phyloP scores from a whole-genome alignment of 2,113 vertebrate species.

The Elgaria multicarinata region DNA sequence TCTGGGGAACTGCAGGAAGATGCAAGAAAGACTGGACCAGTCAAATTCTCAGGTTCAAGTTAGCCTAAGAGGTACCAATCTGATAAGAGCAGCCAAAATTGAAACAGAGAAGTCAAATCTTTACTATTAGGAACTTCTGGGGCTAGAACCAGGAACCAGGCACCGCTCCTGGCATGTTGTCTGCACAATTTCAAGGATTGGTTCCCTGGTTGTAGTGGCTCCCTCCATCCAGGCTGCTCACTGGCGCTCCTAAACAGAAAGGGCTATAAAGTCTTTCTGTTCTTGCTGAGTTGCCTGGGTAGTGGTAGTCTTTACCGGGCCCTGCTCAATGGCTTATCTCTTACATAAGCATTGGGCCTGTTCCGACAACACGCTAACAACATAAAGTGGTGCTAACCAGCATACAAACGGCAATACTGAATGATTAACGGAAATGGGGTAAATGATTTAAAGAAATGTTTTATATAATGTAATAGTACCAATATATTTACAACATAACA shows the following conservation, averaged over 20 bases:
- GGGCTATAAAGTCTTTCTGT: no score
- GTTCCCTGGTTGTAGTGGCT: neutral
- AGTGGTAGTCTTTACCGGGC: neutral
- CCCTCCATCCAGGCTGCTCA: neutral
- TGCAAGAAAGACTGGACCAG: no score
- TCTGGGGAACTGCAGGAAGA: neutral
- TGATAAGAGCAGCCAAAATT: neutral
- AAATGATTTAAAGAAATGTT: no score
- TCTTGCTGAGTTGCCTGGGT: no score
- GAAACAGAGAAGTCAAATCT: neutral
- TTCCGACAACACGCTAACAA: no score
- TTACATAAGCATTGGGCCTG: neutral
- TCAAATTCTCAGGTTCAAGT: neutral
- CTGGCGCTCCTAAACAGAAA: no score
- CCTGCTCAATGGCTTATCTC: neutral
- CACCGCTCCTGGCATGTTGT: neutral
- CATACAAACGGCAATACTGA: no score
- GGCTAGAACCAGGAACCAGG: neutral
- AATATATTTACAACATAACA: no score
- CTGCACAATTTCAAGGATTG: neutral
- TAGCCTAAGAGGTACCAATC: neutral
- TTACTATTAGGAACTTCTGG: no score
- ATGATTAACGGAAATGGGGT: no score
- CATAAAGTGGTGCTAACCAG: no score
- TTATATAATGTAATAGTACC: no score